Evolutionary conservation across 2,113 vertebrate genomes (phyloP).

Genomic region (rabbit (Oryctolagus cuniculus)): mOryCun1.1 NC_091436.1:140286001-140286500

Average conservation of each 20-base stretch:
- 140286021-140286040: neutral
- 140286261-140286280: neutral
- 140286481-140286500: no score
- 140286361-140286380: neutral
- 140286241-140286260: neutral
- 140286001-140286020: neutral
- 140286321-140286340: neutral
- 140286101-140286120: no score
- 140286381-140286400: no score
- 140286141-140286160: neutral
- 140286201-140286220: neutral
- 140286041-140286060: neutral
- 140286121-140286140: neutral
- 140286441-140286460: neutral
- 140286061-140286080: neutral
- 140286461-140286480: neutral
- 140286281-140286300: neutral
- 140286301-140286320: neutral
- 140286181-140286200: neutral
- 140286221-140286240: neutral
- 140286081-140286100: neutral
- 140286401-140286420: no score
- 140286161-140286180: neutral
- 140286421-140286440: no score
- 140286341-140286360: neutral